Percentiles rank a stretch among this genome's conserved stretches.
Conservation (phyloP, 1,140 invertebrate species). For the Hetaerina americana region DNA sequence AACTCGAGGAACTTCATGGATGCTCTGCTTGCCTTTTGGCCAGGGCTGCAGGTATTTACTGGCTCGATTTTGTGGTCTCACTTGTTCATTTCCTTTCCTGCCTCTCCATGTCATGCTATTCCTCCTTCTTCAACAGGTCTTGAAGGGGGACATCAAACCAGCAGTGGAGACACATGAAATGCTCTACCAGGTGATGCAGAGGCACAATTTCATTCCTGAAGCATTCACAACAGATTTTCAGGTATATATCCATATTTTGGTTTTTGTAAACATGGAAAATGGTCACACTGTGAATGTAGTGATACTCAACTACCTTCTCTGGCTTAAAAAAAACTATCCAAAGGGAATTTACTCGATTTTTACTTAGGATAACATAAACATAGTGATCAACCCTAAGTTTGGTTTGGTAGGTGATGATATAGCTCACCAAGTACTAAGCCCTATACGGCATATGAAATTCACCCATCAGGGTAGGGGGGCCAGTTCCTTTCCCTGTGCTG, state of each 20-base stretch:
- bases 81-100: neutral
- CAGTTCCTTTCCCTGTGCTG: no score
- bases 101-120: neutral
- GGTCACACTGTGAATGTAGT: no score
- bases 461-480: no score
- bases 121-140: constrained; percentile 34
- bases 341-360: no score
- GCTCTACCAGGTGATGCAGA: constrained; percentile 92
- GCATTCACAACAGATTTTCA: constrained; percentile 92
- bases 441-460: no score
- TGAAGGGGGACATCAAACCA: constrained; percentile 88
- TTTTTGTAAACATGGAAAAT: no score
- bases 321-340: no score
- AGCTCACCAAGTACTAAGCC: no score
- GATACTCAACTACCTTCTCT: no score
- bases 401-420: no score
- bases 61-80: constrained; percentile 2
- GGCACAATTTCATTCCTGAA: constrained; percentile 96
- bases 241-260: constrained; percentile 40
- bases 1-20: constrained; percentile 97
- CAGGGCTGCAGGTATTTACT: constrained; percentile 77
- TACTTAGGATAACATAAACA: no score
- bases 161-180: constrained; percentile 96
- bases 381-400: no score
- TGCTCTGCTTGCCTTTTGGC: constrained; percentile 93